Evolutionary conservation across 2,888 invertebrate genomes (phyloP), one percentile per base, ranked within the genome.

Genomic region (Heliothis peltigera): DNA sequence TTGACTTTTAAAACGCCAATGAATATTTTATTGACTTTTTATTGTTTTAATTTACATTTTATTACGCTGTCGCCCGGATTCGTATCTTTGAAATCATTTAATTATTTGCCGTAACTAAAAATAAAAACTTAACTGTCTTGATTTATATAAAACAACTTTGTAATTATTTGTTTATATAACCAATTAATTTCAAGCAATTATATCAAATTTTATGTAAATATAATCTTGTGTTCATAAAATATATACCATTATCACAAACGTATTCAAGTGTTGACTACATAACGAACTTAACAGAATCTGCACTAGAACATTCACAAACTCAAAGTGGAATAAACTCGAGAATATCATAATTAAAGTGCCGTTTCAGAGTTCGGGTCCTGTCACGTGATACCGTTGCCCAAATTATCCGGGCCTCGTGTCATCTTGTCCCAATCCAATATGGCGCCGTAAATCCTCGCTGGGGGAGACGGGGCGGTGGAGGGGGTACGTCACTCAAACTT

Each of bases 381-480:
- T 94, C 94, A 93, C 93, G 92, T 92, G 93, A 93, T 91, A 91
- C 93, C 92, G 93, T 92, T 93, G 93, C 94, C 95, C 95, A 95
- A 95, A 95, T 95, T 95, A 95, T 95, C 95, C 95, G 92, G 87
- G 92, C 93, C 92, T 90, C 91, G 94, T 94, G 95, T 95, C 95
- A 95, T 95, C 95, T 95, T 95, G 95, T 95, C 94, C 94, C 95
- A 93, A 95, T 95, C 95, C 95, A 95, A 95, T 95, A 95, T 95
- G 94, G 95, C 95, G 94, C 92, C 93, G 92, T 95, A 95, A 95
- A 95, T 95, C 94, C 93, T 94, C 88, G 84, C 78, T 82, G 86
- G 91, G 88, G 85, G 88, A 86, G 86, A 79, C 53, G 83, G 89
- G 89, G 84, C 75, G 84, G 85, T 84, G 87, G 88, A 87, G 93